Base-by-base conservation (phyloP, 2,888 invertebrate species). In the Esperia sulphurella region DNA sequence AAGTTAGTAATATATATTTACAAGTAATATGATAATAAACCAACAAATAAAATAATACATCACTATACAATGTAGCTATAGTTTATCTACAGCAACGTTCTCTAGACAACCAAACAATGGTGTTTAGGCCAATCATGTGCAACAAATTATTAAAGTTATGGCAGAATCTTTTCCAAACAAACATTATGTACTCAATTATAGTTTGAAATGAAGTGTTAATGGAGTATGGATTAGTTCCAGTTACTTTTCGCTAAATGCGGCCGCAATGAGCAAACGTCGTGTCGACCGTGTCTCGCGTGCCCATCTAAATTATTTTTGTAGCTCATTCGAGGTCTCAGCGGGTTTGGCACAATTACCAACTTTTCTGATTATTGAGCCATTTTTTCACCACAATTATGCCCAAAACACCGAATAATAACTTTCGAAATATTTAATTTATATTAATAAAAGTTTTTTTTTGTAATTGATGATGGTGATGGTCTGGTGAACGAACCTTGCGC, bases 251-350 rank as follows among this genome's bases (percentile, higher is more conserved):
- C 41, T 46, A 47, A 21, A 42, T 43, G 13, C 41, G 41, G 41
- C 31, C 51, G 61, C 58, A 52, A 57, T 52, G 52, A 57, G 46
- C 47, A 54, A 55, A 60, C 66, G 59, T 21, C 21, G 21, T n/a
- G n/a, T 21, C 21, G 21, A 51, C 52, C 46, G 45, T 61, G 63
- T 68, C 65, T 77, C 71, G 74, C 75, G 75, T 73, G 78, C 73
- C 73, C 70, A 76, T 79, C 76, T 52, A 71, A 78, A 85, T 83
- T 85, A 87, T 86, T 86, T 87, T 81, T 68, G 79, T 84, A 78
- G 77, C 83, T 81, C 77, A 74, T 68, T 70, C 71, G 74, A 75
- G 75, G 75, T 79, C 73, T 62, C 68, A 61, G 69, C 58, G 61
- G 63, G 67, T 65, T 57, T 64, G 60, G 57, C 60, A 56, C 59